Conservation (phyloP, 2,888 invertebrate species). For the Sepioteuthis lessoniana region DNA sequence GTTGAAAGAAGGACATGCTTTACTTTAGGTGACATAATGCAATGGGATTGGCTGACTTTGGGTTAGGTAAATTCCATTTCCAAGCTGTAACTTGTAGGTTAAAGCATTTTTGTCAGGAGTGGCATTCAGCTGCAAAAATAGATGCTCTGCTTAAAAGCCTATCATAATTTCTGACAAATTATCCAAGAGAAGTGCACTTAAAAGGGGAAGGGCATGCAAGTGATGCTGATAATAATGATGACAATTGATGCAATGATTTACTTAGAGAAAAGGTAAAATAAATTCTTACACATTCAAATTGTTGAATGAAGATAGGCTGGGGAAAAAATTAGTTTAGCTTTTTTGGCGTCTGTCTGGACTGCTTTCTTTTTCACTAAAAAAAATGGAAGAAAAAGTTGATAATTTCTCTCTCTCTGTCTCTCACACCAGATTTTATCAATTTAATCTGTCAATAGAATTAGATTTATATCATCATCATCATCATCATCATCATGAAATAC, state of each 20-base stretch:
- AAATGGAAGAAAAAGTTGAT: background rate
- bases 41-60: conserved; percentile 3
- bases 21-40: background rate
- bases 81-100: background rate
- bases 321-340: background rate
- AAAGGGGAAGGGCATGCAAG: background rate
- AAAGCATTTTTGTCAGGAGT: background rate
- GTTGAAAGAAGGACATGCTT: background rate
- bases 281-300: too few relatives aligned
- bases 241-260: background rate
- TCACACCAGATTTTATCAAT: too few relatives aligned
- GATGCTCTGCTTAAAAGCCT: background rate
- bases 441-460: too few relatives aligned
- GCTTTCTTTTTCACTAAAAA: background rate
- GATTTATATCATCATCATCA: too few relatives aligned
- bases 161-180: background rate
- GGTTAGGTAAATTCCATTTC: background rate
- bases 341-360: background rate
- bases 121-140: background rate
- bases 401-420: background rate
- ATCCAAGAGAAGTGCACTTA: background rate
- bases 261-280: too few relatives aligned
- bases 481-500: too few relatives aligned
- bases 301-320: too few relatives aligned
- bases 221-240: background rate